These are phyloP conservation scores for Bombycilla garrulus DNA, from an alignment of 2,113 vertebrate genomes.

Conservation along the genomic window DNA sequence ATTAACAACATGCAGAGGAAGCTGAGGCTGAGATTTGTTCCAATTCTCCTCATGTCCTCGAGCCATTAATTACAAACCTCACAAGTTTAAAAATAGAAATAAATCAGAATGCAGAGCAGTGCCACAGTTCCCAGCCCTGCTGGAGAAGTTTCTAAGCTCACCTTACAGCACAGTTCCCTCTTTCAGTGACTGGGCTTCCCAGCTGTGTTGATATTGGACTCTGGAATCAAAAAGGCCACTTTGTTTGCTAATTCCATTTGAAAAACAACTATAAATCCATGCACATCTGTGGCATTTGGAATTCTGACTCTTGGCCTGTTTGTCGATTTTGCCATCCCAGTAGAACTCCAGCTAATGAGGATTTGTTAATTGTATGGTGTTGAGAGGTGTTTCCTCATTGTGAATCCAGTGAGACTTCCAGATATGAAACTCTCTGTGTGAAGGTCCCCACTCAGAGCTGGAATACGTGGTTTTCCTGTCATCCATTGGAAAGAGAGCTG, in stretches of 20 bases:
- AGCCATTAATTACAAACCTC: constrained; percentile 55
- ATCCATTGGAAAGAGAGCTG: background rate
- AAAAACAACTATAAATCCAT: background rate
- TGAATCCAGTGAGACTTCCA: background rate
- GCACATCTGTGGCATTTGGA: background rate
- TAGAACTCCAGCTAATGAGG: background rate
- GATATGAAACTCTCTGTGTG: background rate
- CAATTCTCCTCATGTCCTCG: constrained; percentile 10
- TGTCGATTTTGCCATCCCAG: background rate
- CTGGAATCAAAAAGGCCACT: background rate
- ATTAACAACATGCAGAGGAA: constrained; percentile 61
- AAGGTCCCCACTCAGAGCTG: background rate
- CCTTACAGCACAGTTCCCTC: background rate
- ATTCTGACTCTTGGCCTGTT: background rate
- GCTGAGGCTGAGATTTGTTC: constrained; percentile 48
- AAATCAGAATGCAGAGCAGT: background rate
- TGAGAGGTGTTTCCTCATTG: background rate
- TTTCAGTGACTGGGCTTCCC: background rate
- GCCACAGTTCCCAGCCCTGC: background rate
- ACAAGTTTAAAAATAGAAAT: constrained; percentile 16
- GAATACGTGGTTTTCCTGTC: background rate
- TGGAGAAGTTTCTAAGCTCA: background rate
- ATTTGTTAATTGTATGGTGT: background rate
- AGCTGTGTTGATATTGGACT: constrained; percentile 3
- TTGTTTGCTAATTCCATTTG: background rate